Percentiles rank a stretch among this genome's conserved stretches.
Evolutionary conservation across 2,797 vertebrate genomes (phyloP).

Genomic region (Ataeniobius toweri): DNA sequence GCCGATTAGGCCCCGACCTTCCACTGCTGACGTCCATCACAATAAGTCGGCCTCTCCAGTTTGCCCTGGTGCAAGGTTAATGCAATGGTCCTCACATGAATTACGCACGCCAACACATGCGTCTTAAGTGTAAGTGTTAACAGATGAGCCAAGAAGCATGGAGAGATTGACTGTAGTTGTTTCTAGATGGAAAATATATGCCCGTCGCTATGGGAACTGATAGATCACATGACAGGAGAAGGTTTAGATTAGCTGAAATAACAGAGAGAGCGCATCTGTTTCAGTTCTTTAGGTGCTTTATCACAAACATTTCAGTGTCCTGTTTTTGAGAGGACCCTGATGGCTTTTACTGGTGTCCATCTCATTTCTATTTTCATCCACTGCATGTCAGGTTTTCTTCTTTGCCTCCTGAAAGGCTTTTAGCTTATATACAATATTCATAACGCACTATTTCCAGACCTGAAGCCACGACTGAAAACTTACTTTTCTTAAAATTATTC

Average conservation of each 20-base stretch:
- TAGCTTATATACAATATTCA: conserved; percentile 68
- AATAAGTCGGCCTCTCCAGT: conserved; percentile 28
- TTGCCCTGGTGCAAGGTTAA: conserved; percentile 75
- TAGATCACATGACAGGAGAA: conserved; percentile 33
- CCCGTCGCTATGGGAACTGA: conserved; percentile 53
- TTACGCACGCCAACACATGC: conserved; percentile 69
- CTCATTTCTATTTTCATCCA: conserved; percentile 46
- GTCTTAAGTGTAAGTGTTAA: not conserved
- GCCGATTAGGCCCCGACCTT: not conserved
- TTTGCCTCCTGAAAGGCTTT: conserved; percentile 43
- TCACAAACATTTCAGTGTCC: conserved; percentile 8
- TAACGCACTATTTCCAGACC: conserved; percentile 44
- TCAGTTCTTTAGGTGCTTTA: conserved; percentile 2
- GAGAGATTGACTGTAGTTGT: conserved; percentile 11
- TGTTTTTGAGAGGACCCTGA: conserved; percentile 27
- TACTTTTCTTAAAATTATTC: conserved; percentile 21
- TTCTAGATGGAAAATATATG: conserved; percentile 67
- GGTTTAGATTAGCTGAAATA: conserved; percentile 12
- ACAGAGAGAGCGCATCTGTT: conserved; percentile 6
- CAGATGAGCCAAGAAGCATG: not conserved
- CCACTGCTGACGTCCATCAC: not conserved
- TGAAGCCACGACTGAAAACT: conserved; percentile 5
- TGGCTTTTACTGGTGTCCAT: conserved; percentile 45
- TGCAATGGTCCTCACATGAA: conserved; percentile 74
- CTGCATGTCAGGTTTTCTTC: conserved; percentile 9